Percentiles rank a stretch among this genome's conserved stretches.
These are phyloP conservation scores for Drosophila nikananu DNA, from an alignment of 1,140 invertebrate genomes.

Conservation along the genomic window DNA sequence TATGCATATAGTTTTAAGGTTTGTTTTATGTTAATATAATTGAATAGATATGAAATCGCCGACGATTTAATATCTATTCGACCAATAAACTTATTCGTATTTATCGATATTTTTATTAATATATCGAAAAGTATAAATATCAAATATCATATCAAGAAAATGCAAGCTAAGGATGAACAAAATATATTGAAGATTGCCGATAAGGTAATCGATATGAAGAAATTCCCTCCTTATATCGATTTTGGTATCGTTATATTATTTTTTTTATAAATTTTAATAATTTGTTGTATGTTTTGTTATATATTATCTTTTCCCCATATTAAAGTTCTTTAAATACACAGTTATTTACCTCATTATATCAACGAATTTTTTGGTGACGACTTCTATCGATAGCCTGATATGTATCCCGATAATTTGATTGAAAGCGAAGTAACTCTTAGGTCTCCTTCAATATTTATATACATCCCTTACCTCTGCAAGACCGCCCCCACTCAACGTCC, in stretches of 20 bases:
- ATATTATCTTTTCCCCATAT: not conserved
- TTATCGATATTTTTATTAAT: not conserved
- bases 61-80: not conserved
- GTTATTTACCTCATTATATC: not conserved
- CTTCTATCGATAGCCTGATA: not conserved
- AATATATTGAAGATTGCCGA: not conserved
- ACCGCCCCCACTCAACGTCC: conserved; percentile 17
- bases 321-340: not conserved
- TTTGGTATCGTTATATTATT: too few species aligned
- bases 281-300: not conserved
- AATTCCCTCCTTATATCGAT: too few species aligned
- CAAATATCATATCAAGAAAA: too few species aligned
- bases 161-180: too few species aligned
- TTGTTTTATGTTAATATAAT: too few species aligned
- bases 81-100: too few species aligned
- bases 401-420: not conserved
- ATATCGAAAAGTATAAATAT: too few species aligned
- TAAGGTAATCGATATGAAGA: not conserved
- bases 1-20: too few species aligned
- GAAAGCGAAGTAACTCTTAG: not conserved
- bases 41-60: too few species aligned
- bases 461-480: not conserved
- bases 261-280: not conserved
- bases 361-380: too few species aligned
- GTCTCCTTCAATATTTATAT: conserved; percentile 9